These are phyloP conservation scores for Gymnopithys bicolor DNA, from an alignment of 2,797 vertebrate species.

Conservation along the genomic window DNA sequence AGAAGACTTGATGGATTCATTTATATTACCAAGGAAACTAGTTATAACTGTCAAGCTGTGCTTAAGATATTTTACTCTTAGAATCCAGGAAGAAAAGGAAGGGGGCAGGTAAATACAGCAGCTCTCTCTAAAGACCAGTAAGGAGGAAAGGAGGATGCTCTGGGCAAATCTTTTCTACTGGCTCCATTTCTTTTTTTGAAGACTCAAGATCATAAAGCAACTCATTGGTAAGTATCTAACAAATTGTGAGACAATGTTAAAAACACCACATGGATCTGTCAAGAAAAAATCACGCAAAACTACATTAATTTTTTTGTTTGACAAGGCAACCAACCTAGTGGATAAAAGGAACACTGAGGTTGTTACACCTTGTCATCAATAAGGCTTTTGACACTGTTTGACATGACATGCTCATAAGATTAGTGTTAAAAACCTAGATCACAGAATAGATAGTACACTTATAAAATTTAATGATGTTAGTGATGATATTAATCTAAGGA, in stretches of 20 bases:
- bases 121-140: background rate
- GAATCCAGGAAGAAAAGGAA: background rate
- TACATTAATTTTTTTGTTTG: background rate
- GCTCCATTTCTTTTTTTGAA: background rate
- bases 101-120: background rate
- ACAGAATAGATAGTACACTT: background rate
- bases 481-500: background rate
- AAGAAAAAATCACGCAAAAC: background rate
- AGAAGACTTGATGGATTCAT: background rate
- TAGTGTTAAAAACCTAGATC: background rate
- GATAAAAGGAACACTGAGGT: background rate
- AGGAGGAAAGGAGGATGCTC: background rate
- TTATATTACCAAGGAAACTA: background rate
- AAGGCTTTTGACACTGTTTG: background rate
- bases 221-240: background rate
- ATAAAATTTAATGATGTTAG: background rate
- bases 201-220: background rate
- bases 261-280: background rate
- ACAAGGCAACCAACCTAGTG: background rate
- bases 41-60: background rate
- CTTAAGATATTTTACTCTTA: background rate
- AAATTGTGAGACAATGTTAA: background rate
- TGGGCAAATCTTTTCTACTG: background rate
- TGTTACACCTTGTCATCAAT: background rate
- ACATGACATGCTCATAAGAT: background rate